Evolutionary conservation across 2,888 invertebrate genomes (phyloP).

Genomic region (Eupithecia vulgata): DNA sequence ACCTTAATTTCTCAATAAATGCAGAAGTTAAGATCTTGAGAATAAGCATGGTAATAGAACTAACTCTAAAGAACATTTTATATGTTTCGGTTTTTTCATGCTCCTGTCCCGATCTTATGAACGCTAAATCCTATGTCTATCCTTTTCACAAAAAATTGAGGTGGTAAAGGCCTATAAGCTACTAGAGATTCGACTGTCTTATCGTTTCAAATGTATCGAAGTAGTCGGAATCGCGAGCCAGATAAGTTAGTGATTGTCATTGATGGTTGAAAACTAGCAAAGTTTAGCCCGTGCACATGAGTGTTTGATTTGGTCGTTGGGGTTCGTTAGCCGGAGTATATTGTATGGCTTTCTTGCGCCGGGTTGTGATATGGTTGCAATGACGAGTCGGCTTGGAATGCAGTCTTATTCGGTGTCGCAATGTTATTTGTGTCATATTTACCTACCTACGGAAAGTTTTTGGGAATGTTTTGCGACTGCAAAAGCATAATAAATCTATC

Average conservation of each 20-base stretch:
- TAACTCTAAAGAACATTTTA: no score
- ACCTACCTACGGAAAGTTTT: slow-evolving; percentile 56
- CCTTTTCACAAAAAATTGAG: no score
- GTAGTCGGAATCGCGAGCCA: neutral
- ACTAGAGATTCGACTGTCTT: neutral
- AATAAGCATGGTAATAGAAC: no score
- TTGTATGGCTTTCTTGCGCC: slow-evolving; percentile 32
- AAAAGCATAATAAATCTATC: slow-evolving; percentile 74
- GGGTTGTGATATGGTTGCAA: slow-evolving; percentile 47
- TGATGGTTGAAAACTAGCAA: slow-evolving; percentile 16
- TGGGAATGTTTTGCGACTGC: slow-evolving; percentile 67
- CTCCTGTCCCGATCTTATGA: no score
- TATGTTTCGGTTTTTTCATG: no score
- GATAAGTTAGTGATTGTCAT: neutral
- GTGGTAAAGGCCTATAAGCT: no score
- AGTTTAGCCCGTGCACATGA: neutral
- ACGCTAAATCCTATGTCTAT: no score
- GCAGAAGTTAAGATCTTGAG: no score
- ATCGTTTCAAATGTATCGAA: neutral
- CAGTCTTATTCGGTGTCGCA: slow-evolving; percentile 52
- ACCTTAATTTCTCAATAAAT: no score
- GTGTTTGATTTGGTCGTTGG: slow-evolving; percentile 24
- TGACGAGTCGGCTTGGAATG: slow-evolving; percentile 47
- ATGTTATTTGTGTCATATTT: slow-evolving; percentile 47
- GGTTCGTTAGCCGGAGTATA: slow-evolving; percentile 25